These are phyloP conservation scores for Alaudala cheleensis DNA, from an alignment of 2,113 vertebrate species.

Conservation along the genomic window DNA sequence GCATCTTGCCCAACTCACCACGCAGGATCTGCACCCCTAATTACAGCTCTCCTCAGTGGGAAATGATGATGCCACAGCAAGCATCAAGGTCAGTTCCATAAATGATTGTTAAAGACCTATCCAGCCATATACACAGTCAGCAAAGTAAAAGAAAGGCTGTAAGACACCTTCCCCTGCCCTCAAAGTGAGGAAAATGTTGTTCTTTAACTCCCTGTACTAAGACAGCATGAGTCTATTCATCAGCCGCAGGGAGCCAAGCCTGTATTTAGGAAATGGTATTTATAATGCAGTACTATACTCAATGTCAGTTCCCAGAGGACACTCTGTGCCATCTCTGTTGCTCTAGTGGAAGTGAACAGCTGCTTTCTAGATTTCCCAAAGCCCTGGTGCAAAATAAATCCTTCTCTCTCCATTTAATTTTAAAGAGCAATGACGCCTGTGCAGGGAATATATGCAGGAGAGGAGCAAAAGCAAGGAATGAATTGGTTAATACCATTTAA, in stretches of 20 bases:
- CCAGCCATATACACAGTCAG: neutral
- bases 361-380: conserved; percentile 59
- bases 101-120: neutral
- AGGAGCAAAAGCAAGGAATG: neutral
- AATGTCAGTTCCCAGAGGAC: conserved; percentile 42
- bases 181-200: conserved; percentile 10
- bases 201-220: neutral
- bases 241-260: neutral
- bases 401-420: conserved; percentile 40
- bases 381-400: conserved; percentile 49
- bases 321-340: neutral
- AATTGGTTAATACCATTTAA: neutral
- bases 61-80: neutral
- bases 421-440: neutral
- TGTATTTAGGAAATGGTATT: conserved; percentile 45
- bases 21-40: neutral
- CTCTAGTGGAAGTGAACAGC: conserved; percentile 57
- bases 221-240: conserved; percentile 16
- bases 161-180: neutral
- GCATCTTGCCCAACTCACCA: neutral
- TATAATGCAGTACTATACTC: conserved; percentile 39
- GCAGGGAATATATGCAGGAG: neutral
- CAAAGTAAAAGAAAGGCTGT: neutral
- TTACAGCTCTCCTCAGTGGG: neutral
- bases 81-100: neutral